Percentiles rank a stretch among this genome's conserved stretches.
Conservation (phyloP, 2,888 invertebrate genomes). For the Pheosia gnoma region DNA sequence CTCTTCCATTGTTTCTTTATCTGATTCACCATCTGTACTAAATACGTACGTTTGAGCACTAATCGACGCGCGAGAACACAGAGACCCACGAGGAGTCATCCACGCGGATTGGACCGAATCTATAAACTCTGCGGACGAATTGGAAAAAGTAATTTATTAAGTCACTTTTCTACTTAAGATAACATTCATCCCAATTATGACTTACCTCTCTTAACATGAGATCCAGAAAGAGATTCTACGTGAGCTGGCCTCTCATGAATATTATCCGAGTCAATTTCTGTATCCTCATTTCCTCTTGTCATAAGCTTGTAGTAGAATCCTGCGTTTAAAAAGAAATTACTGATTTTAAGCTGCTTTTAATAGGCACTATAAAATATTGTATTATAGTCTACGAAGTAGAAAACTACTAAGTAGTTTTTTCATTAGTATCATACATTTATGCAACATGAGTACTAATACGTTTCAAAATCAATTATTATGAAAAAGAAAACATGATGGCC, state of each 20-base stretch:
- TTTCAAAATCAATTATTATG: no score
- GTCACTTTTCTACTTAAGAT: neutral
- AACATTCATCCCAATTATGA: neutral
- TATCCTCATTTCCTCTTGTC: constrained; percentile 80
- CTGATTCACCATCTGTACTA: neutral
- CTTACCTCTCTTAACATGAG: constrained; percentile 58
- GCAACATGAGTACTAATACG: no score
- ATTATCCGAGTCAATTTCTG: constrained; percentile 62
- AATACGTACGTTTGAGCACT: neutral
- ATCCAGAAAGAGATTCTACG: constrained; percentile 22
- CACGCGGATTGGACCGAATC: neutral
- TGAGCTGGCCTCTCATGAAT: constrained; percentile 46
- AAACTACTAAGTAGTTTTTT: no score
- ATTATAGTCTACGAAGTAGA: no score
- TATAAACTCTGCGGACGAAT: neutral
- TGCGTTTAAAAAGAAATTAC: constrained; percentile 19
- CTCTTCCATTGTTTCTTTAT: neutral
- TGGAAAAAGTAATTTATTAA: neutral
- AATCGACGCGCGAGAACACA: constrained; percentile 5
- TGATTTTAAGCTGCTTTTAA: no score
- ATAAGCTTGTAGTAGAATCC: constrained; percentile 84
- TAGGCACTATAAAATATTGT: no score
- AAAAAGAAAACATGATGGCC: no score
- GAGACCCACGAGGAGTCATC: neutral
- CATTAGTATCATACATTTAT: no score